Base-by-base conservation (phyloP, 2,113 vertebrate genomes). In the Rhodinocichla rosea region DNA sequence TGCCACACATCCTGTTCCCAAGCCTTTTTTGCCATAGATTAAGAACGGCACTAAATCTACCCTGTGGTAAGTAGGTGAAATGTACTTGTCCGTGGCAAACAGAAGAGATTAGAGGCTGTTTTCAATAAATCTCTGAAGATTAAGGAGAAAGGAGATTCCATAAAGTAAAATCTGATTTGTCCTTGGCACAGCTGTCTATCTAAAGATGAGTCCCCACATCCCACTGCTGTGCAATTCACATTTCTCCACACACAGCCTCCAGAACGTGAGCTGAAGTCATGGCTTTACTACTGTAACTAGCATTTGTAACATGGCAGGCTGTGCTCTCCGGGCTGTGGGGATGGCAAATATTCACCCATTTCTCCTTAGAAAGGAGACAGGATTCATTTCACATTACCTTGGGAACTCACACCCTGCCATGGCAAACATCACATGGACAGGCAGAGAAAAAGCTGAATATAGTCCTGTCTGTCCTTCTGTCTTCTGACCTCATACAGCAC, bases 51-150 rank as follows among this genome's bases (percentile, higher is more conserved):
- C 40, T 52, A 79, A 79, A 90, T 30, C 89, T 64, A 57, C 37
- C 17, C 67, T 26, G 9, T 67, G 52, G 5, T 83, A 89, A 91
- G 52, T 35, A 87, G n/a, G 55, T 76, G 33, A 92, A 80, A 79
- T 2, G 0, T 79, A 33, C 57, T 91, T 4, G 2, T 45, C 70
- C 57, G 53, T 37, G 20, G 55, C 50, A 77, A 67, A 40, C n/a
- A 52, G 60, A 67, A 79, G 40, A 89, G 89, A 92, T 95, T 91
- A 91, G 70, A 89, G 75, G 17, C 37, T 5, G 3, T 84, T 91
- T 87, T 67, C 67, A 59, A 24, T 76, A 94, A 89, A 94, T 91
- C 89, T 92, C 74, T 35, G 45, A 84, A 87, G 95, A 94, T 96
- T 92, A 95, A 62, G 63, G 45, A 79, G 40, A 95, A 57, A 94